These are phyloP conservation scores for Hypsopygia costalis DNA, from an alignment of 2,888 invertebrate genomes.

Conservation along the genomic window DNA sequence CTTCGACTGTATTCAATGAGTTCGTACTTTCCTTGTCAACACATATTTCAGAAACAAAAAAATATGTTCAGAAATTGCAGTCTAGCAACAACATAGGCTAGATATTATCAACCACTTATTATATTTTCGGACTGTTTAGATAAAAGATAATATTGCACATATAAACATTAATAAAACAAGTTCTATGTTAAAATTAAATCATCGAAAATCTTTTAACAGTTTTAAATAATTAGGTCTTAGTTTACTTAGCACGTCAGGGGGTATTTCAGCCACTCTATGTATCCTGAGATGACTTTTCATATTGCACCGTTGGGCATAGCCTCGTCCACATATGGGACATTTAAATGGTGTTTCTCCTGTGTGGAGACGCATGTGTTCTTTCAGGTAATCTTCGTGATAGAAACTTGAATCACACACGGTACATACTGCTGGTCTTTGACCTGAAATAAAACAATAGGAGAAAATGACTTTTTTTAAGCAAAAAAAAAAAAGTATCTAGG, in stretches of 20 bases:
- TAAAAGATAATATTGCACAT: no score
- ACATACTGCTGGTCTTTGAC: conserved; percentile 65
- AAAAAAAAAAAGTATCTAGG: no score
- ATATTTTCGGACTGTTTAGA: no score
- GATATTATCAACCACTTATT: no score
- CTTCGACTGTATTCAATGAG: no score
- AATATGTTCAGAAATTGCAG: no score
- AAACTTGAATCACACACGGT: conserved; percentile 59
- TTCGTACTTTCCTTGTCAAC: no score
- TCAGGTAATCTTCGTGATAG: conserved; percentile 65
- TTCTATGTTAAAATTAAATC: background rate
- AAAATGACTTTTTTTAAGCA: no score
- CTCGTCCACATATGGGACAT: conserved; percentile 68
- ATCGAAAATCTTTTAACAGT: conserved; percentile 43
- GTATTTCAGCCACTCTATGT: conserved; percentile 62
- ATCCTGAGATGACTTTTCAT: conserved; percentile 72
- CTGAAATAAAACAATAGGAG: conserved; percentile 43
- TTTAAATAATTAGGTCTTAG: conserved; percentile 66
- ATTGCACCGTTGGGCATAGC: conserved; percentile 69
- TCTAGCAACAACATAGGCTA: no score
- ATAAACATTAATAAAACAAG: no score
- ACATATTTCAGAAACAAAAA: no score
- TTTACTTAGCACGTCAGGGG: conserved; percentile 48
- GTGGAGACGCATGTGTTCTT: conserved; percentile 69
- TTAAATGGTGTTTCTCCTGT: conserved; percentile 75